Evolutionary conservation across 2,797 vertebrate genomes (phyloP).

Genomic region (Ptychobarbus kaznakovi): DNA sequence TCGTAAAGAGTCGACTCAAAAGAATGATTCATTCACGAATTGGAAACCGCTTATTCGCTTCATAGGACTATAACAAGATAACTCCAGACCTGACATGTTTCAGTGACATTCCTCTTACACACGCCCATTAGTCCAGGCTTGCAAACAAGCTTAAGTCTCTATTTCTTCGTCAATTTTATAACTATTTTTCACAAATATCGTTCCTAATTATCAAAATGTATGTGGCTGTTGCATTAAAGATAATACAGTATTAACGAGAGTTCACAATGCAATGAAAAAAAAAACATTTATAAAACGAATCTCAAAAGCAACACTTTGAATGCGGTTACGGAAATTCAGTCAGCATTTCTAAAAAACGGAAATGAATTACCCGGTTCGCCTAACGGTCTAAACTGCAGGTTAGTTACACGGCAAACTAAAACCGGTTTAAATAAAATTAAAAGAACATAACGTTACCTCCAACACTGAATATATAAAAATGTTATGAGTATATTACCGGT

Average conservation of each 20-base stretch:
- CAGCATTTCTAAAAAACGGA: constrained; percentile 7
- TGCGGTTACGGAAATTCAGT: not conserved
- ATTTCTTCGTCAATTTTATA: not conserved
- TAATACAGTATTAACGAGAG: not conserved
- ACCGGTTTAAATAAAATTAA: not conserved
- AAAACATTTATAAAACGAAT: not conserved
- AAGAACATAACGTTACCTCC: too few species aligned
- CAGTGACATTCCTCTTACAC: not conserved
- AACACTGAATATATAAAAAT: not conserved
- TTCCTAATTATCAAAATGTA: too few species aligned
- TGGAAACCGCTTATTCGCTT: not conserved
- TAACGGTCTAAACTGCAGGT: not conserved
- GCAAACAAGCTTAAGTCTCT: not conserved
- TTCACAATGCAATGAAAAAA: not conserved
- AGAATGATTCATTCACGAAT: not conserved
- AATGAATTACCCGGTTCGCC: not conserved
- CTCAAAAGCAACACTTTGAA: not conserved
- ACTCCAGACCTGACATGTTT: constrained; percentile 22
- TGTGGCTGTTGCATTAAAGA: not conserved
- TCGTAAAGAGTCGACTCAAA: not conserved
- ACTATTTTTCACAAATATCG: not conserved
- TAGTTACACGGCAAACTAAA: not conserved
- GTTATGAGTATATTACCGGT: not conserved
- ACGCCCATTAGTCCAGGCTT: not conserved
- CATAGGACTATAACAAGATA: not conserved